Evolutionary conservation across 2,797 vertebrate species (phyloP).

Genomic region (Cheirogaleus major): DNA sequence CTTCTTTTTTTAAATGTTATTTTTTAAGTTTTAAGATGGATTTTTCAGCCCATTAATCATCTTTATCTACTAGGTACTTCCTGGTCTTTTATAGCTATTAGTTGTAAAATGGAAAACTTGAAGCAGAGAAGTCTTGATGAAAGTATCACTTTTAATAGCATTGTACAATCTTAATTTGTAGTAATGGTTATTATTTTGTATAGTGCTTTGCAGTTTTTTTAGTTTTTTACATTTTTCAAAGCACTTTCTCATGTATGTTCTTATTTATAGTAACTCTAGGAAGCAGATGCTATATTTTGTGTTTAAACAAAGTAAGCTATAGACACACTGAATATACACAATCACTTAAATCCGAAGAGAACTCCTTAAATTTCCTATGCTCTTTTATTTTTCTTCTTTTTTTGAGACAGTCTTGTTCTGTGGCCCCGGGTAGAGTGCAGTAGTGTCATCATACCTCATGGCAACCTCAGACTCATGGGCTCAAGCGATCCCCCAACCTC

Average conservation of each 20-base stretch:
- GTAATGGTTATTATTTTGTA: neutral
- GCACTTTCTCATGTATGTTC: neutral
- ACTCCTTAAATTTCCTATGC: neutral
- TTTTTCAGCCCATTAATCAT: neutral
- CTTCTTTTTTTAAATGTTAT: neutral
- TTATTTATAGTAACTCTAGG: constrained; percentile 15
- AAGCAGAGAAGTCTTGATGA: neutral
- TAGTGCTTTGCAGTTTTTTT: neutral
- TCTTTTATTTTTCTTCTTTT: neutral
- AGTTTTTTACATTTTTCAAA: constrained; percentile 54
- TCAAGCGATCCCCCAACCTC: neutral
- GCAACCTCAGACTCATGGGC: neutral
- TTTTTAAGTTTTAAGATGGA: constrained; percentile 18
- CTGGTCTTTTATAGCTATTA: neutral
- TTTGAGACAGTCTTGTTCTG: neutral
- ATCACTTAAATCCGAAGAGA: neutral
- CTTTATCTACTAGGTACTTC: neutral
- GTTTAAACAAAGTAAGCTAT: neutral
- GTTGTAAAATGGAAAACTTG: neutral
- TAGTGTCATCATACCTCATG: neutral
- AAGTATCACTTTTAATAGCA: neutral
- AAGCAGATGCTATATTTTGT: neutral
- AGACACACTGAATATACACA: neutral
- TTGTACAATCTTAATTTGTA: neutral
- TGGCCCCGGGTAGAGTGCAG: neutral